A percentile compares a stretch with the other conserved stretches of the same genome.
Evolutionary conservation across 2,113 vertebrate genomes (phyloP).

Genomic region (Mesocricetus auratus): DNA sequence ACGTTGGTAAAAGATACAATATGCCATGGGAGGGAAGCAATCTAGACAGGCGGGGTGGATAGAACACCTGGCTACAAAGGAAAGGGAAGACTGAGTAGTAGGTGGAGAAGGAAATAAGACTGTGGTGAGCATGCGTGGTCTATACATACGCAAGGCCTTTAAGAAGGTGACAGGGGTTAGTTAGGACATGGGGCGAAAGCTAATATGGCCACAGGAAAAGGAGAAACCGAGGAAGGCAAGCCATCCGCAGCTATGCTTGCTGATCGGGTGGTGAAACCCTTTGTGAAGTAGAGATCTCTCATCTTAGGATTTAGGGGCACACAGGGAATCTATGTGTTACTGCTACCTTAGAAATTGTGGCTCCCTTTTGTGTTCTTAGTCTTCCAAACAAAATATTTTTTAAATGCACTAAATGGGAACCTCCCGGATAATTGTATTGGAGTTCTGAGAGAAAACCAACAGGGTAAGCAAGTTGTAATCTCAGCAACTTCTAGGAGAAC

Average conservation of each 20-base stretch:
- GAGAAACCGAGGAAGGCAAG: not conserved
- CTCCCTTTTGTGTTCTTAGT: not conserved
- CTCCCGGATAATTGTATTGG: not conserved
- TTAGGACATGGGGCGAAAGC: not conserved
- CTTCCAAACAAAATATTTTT: not conserved
- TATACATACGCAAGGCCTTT: not conserved
- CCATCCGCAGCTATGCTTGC: accelerated
- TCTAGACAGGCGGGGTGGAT: not conserved
- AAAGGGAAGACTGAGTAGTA: not conserved
- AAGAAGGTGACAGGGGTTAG: not conserved
- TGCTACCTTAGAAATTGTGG: not conserved
- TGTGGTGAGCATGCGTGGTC: not conserved
- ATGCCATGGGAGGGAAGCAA: not conserved
- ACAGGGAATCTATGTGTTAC: not conserved
- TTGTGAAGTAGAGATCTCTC: not conserved
- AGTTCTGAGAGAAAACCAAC: not conserved
- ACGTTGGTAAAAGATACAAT: not conserved
- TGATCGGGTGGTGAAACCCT: not conserved
- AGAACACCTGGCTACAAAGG: not conserved
- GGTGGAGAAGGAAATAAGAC: not conserved
- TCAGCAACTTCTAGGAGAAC: not conserved
- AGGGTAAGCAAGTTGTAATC: not conserved
- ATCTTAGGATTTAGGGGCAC: not conserved
- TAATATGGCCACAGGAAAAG: not conserved
- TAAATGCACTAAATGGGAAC: not conserved